These are phyloP conservation scores for Molothrus aeneus DNA, from an alignment of 2,797 vertebrate genomes.

Conservation along the genomic window DNA sequence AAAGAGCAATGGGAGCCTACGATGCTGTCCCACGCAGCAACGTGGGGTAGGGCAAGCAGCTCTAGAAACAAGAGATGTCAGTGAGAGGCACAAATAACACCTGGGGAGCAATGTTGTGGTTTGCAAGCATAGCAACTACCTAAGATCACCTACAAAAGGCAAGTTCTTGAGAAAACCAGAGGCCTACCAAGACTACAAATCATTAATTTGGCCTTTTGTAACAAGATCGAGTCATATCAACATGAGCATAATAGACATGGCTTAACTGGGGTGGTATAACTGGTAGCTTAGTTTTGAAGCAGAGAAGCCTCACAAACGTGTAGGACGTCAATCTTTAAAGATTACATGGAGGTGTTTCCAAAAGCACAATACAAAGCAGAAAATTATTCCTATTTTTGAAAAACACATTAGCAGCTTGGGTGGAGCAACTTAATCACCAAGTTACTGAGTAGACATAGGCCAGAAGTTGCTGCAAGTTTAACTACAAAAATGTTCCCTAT, in stretches of 20 bases:
- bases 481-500: not conserved
- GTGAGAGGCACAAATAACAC: not conserved
- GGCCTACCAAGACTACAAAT: not conserved
- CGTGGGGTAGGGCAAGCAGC: not conserved
- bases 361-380: not conserved
- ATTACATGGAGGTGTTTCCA: not conserved
- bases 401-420: not conserved
- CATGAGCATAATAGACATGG: rapidly evolving
- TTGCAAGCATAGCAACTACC: not conserved
- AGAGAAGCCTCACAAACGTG: not conserved
- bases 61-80: not conserved
- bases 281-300: not conserved
- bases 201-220: not conserved
- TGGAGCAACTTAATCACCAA: not conserved
- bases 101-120: not conserved
- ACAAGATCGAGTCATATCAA: not conserved
- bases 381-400: not conserved
- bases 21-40: rapidly evolving
- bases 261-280: not conserved
- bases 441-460: not conserved
- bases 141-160: not conserved
- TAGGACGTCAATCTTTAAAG: not conserved
- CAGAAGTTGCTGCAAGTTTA: not conserved
- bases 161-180: not conserved
- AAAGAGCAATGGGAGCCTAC: not conserved